Base-by-base conservation (phyloP, 1,140 invertebrate species). In the Drosophila setifemur region DNA sequence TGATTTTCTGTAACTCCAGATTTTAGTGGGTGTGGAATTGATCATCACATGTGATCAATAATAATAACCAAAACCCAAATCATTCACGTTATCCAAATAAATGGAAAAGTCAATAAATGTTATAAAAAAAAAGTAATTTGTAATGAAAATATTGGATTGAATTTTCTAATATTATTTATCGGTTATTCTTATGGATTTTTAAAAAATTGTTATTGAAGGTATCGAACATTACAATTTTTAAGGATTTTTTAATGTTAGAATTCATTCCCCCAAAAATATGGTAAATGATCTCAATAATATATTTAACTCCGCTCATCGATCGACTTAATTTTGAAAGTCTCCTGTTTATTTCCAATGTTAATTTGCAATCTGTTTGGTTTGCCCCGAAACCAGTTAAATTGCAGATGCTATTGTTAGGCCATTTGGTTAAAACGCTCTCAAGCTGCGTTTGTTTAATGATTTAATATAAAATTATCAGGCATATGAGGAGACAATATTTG, bases 291-390 rank as follows among this genome's bases (percentile, higher is more conserved):
- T 37, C 3, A 21, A 4, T 3, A 11, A 11, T 4, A 16, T 2
- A 9, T 3, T 11, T 25, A 16, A 3, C 23, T n/a, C n/a, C n/a
- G n/a, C 14, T 0, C 16, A 18, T 12, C 6, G 1, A 21, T 4
- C 4, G n/a, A 3, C n/a, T 14, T 1, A 54, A 39, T n/a, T 3
- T 3, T 16, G 1, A 28, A 63, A 39, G 25, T 5, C 14, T 69
- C 7, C 14, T 12, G 35, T 44, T 81, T 42, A 55, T 58, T 68
- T 81, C 44, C 58, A 39, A 40, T 75, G 76, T 57, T 67, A 82
- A 81, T 66, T 63, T 23, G 16, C 19, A 50, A 63, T 50, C 23
- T 35, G 26, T 45, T n/a, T 45, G 29, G 26, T 45, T n/a, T 45
- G 29, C 33, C 35, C 57, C 37, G 48, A 77, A 33, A 19, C 33